Evolutionary conservation across 2,888 invertebrate genomes (phyloP), one percentile per base, ranked within the genome.

Genomic region (Carterocephalus palaemon): DNA sequence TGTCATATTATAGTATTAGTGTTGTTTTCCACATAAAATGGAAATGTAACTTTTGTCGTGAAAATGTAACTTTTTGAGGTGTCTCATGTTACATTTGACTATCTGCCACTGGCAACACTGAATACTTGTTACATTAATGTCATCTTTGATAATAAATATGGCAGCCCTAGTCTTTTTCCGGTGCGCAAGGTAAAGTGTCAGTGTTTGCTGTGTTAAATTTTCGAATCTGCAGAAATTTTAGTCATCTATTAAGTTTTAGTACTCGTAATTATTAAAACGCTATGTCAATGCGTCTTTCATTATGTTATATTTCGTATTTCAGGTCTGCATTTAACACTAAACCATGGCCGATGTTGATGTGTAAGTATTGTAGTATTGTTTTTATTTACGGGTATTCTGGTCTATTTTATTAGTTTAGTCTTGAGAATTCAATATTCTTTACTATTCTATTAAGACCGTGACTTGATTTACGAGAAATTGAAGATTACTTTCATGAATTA

Each of bases 261-360:
- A 56, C 28, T 45, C 54, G 41, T 47, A 56, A 52, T 57, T 59
- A 39, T 50, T 49, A 38, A 46, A 49, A 8, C 22, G 60, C 46
- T 51, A 74, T 74, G 68, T 58, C 37, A 22, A 48, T 41, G 49
- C 56, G 58, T 61, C 48, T 59, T 59, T 73, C 66, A 70, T 73
- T 60, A 52, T 48, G 57, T 70, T 71, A 59, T 58, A 62, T 71
- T 76, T 59, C 64, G 54, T 84, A 86, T 88, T 88, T 87, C 87
- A 88, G 87, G 74, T 73, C 68, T 59, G 61, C 64, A 64, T 69
- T 66, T 60, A 58, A 59, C 61, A 56, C 65, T 58, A 80, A 78
- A 90, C 82, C 86, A 94, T 94, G 94, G 93, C 93, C 70, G 93
- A 94, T 85, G 91, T 91, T 71, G 93, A 93, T 88, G 92, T 91